Conservation (phyloP, 2,797 vertebrate genomes). For the Typhlichthys subterraneus region DNA sequence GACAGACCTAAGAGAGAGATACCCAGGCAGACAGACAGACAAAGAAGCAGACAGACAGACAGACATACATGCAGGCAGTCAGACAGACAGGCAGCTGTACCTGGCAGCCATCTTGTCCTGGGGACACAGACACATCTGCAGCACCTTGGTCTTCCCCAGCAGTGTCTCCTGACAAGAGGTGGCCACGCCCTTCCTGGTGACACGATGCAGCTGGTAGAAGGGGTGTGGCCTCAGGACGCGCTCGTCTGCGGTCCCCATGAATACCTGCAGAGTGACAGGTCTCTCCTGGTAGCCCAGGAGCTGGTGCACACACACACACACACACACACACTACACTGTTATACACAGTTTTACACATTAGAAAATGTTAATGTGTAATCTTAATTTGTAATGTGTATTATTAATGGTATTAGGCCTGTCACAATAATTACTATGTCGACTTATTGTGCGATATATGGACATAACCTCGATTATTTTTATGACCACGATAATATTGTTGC, state of each 20-base stretch:
- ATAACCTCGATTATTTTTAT: too few species aligned
- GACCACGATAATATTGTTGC: too few species aligned
- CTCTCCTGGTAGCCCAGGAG: conserved; percentile 87
- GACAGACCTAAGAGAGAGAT: too few species aligned
- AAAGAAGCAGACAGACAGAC: background rate
- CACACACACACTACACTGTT: background rate
- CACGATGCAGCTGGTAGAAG: conserved; percentile 97
- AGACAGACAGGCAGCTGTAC: conserved; percentile 66
- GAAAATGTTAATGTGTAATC: background rate
- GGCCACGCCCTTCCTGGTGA: conserved; percentile 94
- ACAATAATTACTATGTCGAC: too few species aligned
- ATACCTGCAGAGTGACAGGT: conserved; percentile 87
- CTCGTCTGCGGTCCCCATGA: conserved; percentile 94
- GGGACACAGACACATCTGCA: conserved; percentile 93
- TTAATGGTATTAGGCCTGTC: too few species aligned
- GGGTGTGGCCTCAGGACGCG: conserved; percentile 89
- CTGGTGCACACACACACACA: conserved; percentile 57
- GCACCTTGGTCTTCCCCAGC: conserved; percentile 84
- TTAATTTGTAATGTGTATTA: too few species aligned
- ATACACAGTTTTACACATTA: background rate
- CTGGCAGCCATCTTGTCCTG: conserved; percentile 93
- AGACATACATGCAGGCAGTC: background rate
- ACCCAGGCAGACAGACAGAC: background rate
- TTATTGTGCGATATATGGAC: too few species aligned
- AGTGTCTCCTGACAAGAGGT: conserved; percentile 90